phyloP scores from a whole-genome alignment of 2,797 vertebrate species.

The Coregonus suidteri region DNA sequence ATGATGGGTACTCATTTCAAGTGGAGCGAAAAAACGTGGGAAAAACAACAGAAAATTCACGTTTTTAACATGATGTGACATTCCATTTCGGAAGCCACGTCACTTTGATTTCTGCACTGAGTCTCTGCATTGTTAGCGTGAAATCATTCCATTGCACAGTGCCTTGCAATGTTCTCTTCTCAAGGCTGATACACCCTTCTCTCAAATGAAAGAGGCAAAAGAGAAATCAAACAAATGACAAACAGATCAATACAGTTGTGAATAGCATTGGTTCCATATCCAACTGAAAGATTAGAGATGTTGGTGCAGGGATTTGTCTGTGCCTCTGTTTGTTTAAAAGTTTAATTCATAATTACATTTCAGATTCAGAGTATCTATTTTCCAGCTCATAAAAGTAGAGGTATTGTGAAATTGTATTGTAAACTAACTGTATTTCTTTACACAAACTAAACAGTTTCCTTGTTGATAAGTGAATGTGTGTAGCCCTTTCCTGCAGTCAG shows the following conservation, averaged over 20 bases:
- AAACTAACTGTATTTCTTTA: no score
- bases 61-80: conserved; percentile 9
- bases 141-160: conserved; percentile 8
- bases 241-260: neutral
- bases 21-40: conserved; percentile 11
- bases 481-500: no score
- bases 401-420: no score
- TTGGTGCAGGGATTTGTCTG: neutral
- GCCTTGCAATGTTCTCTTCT: neutral
- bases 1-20: neutral
- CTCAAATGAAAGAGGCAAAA: neutral
- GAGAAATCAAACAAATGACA: conserved; percentile 5
- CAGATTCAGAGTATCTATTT: neutral
- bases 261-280: neutral
- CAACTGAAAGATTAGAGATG: neutral
- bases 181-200: neutral
- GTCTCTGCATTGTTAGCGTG: conserved; percentile 6
- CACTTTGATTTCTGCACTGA: conserved; percentile 18
- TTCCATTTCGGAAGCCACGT: neutral
- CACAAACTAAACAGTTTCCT: no score
- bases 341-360: neutral
- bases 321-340: neutral
- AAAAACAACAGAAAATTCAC: neutral
- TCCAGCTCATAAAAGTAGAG: no score
- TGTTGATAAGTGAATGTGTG: no score